Base-by-base conservation (phyloP, 2,797 vertebrate species). In the Betta splendens region DNA sequence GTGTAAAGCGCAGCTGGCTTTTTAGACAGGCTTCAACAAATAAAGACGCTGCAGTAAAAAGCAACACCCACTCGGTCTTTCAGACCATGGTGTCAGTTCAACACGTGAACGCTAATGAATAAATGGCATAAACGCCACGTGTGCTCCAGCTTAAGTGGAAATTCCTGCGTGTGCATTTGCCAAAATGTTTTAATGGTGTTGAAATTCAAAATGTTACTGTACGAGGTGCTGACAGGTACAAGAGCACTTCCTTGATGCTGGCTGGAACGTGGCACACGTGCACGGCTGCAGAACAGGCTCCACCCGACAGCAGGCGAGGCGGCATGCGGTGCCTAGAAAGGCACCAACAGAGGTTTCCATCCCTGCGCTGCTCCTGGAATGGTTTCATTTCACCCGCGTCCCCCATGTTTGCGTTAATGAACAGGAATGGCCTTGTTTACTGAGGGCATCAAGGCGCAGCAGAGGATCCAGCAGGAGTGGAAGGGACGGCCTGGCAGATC, bases 11-110 rank as follows among this genome's bases (percentile, higher is more conserved):
- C 31, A 42, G 37, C 18, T 29, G 54, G 18, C 13, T 43, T n/a
- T 73, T 73, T 57, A 43, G 58, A 20, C 1, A 49, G 17, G 36
- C 16, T 54, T 60, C 56, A 57, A 61, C 17, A 62, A 73, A 72
- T 33, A 36, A 67, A 65, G 35, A 57, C 38, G 15, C 12, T 5
- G 11, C 38, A 15, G 49, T 23, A 9, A 44, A 60, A 53, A 36
- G 36, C 54, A 45, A 33, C 56, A 20, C 61, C 60, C 60, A 64
- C 64, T 22, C 46, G 54, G n/a, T 31, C 22, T 32, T 48, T 69
- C 40, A 29, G 35, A 49, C 43, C 11, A 35, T 3, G 11, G 58
- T 64, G 66, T 69, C 16, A 64, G 4, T n/a, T 52, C 17, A 64
- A 20, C 35, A 55, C 5, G 11, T 16, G 31, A 17, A 9, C 2